Conservation (phyloP, 1,140 invertebrate genomes). For the Amyelois transitella region DNA sequence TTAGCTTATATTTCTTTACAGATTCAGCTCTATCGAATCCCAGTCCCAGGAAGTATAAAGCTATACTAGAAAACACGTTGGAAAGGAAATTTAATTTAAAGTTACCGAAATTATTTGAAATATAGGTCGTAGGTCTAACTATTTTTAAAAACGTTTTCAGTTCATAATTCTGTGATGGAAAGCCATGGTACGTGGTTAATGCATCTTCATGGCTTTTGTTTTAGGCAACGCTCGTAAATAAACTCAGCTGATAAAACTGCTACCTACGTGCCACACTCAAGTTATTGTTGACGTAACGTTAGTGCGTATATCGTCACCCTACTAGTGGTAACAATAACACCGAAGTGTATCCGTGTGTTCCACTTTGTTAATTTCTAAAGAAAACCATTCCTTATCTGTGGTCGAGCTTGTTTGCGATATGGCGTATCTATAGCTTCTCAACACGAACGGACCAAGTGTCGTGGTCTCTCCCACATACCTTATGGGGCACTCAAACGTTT, state of each 20-base stretch:
- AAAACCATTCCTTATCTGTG: neutral
- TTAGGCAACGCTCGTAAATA: neutral
- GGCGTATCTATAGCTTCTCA: constrained; percentile 9
- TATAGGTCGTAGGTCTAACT: no score
- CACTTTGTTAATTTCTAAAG: constrained; percentile 1
- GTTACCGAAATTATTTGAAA: no score
- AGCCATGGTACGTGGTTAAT: neutral
- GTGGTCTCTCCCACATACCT: constrained; percentile 30
- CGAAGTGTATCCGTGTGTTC: neutral
- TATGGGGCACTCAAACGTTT: constrained; percentile 39
- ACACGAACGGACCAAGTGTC: constrained; percentile 7
- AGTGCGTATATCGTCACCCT: neutral
- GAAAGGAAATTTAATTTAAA: no score
- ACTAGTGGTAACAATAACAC: neutral
- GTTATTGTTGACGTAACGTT: neutral
- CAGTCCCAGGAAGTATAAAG: no score
- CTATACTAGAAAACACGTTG: no score
- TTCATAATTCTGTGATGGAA: neutral
- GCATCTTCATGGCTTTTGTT: neutral
- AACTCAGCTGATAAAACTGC: neutral
- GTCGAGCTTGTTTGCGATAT: neutral
- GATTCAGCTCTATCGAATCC: no score
- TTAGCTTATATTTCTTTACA: no score
- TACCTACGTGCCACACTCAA: neutral
- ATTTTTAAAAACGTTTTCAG: no score